phyloP scores from a whole-genome alignment of 2,113 vertebrate genomes.

The Heterochromis multidens region DNA sequence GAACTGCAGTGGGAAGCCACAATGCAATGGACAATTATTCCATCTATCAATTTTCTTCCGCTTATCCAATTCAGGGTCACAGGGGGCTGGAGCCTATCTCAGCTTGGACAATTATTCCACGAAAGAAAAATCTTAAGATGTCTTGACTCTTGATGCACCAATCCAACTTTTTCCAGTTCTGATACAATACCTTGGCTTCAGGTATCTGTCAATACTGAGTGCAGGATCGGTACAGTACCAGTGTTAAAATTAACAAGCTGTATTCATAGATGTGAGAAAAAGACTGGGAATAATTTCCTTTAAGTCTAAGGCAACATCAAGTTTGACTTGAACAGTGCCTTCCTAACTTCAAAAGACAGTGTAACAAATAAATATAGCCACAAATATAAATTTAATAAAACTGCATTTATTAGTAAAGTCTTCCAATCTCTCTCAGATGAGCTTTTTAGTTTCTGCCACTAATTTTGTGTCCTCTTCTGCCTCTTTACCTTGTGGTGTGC shows the following conservation, averaged over 20 bases:
- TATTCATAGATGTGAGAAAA: background rate
- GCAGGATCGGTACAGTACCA: background rate
- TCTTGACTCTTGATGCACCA: background rate
- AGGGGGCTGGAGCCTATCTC: background rate
- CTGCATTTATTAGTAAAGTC: too few relatives aligned
- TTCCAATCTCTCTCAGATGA: background rate
- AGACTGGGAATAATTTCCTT: background rate
- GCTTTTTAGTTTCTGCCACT: background rate
- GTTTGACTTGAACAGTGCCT: background rate
- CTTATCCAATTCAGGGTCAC: background rate
- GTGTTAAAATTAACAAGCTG: background rate
- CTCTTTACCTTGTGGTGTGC: background rate
- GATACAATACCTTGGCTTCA: background rate
- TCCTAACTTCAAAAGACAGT: background rate
- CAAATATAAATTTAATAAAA: background rate
- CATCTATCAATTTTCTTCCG: background rate
- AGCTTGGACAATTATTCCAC: background rate
- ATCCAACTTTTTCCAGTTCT: background rate
- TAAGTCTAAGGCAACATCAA: background rate
- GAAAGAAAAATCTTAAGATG: background rate
- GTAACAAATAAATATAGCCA: background rate
- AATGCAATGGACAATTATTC: background rate
- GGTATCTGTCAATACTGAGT: background rate
- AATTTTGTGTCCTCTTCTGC: background rate
- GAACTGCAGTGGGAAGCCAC: background rate